phyloP scores from a whole-genome alignment of 1,140 invertebrate species.

The Leptestheria dahalacensis region DNA sequence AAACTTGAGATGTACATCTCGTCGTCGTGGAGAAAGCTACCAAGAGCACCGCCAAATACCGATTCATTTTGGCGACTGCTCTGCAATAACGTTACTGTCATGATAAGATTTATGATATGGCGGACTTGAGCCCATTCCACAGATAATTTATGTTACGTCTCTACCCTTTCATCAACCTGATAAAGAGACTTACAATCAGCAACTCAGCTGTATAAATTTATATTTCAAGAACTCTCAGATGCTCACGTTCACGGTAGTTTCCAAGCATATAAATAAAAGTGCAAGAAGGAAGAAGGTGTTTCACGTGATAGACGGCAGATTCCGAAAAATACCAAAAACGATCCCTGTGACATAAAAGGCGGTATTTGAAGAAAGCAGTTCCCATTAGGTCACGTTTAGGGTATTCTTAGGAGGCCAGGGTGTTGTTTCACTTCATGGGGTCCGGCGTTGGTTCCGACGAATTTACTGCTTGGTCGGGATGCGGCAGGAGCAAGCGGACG shows the following conservation, averaged over 20 bases:
- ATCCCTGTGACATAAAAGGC: slow-evolving; percentile 10
- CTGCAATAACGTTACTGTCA: too few species aligned
- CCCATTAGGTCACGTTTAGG: slow-evolving; percentile 4
- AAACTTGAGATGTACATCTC: too few species aligned
- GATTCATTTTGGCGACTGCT: not conserved
- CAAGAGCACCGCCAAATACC: too few species aligned
- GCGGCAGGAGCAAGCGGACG: slow-evolving; percentile 21
- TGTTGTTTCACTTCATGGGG: not conserved
- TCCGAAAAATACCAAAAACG: slow-evolving; percentile 15
- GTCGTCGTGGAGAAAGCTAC: too few species aligned
- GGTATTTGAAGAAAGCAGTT: slow-evolving; percentile 15
- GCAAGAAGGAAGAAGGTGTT: not conserved
- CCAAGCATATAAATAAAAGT: slow-evolving; percentile 1
- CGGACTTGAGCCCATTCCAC: not conserved
- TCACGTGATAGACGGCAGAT: not conserved
- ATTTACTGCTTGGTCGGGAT: slow-evolving; percentile 15
- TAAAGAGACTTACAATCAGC: not conserved
- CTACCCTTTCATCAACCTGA: too few species aligned
- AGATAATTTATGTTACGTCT: too few species aligned
- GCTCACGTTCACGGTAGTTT: slow-evolving; percentile 9
- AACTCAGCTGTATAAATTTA: not conserved
- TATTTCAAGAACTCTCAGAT: slow-evolving; percentile 14
- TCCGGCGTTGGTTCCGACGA: not conserved
- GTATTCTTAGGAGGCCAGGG: slow-evolving; percentile 8
- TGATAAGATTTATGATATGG: too few species aligned